Evolutionary conservation across 1,140 invertebrate species (phyloP).

Genomic region (Dryas iulia): DNA sequence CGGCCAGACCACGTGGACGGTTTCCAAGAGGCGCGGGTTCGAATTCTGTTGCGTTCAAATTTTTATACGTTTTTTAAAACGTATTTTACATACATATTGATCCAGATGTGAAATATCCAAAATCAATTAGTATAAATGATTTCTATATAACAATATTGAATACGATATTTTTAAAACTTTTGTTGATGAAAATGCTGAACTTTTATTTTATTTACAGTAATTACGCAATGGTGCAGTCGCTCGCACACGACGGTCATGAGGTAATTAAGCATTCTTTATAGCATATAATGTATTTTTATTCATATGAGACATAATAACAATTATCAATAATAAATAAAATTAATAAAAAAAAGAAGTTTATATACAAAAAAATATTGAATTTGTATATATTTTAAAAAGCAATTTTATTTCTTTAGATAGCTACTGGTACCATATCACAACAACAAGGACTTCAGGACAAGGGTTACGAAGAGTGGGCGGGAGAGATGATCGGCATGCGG

Average conservation of each 20-base stretch:
- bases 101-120: too few species aligned
- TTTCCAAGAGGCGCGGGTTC: too few species aligned
- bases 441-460: slow-evolving; percentile 92
- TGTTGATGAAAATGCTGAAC: neutral
- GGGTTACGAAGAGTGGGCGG: slow-evolving; percentile 94
- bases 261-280: slow-evolving; percentile 42
- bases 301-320: neutral
- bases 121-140: too few species aligned
- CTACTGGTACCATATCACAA: slow-evolving; percentile 91
- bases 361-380: too few species aligned
- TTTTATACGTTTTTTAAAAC: too few species aligned
- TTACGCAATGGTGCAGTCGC: slow-evolving; percentile 94
- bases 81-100: too few species aligned
- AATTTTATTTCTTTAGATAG: slow-evolving; percentile 81
- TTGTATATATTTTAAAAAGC: too few species aligned
- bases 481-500: slow-evolving; percentile 96
- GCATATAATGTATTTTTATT: neutral
- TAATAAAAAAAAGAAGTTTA: too few species aligned
- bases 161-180: neutral
- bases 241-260: slow-evolving; percentile 94
- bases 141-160: neutral
- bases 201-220: slow-evolving; percentile 82
- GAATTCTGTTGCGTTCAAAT: too few species aligned
- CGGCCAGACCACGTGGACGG: too few species aligned
- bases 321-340: neutral